Evolutionary conservation across 2,888 invertebrate species (phyloP).

Genomic region (Elaeidobius kamerunicus): DNA sequence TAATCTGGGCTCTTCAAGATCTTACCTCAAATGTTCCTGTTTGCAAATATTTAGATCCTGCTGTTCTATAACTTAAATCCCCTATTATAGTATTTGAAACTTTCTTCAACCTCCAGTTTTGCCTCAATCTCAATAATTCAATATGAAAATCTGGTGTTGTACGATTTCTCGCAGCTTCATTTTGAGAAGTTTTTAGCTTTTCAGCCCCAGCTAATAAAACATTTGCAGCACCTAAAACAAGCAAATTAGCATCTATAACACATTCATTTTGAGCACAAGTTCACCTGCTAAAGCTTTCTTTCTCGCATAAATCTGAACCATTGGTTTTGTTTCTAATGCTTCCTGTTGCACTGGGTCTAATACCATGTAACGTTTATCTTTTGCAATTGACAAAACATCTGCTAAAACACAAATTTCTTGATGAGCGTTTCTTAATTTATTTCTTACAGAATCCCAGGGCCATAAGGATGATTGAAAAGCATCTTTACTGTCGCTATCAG

Average conservation of each 20-base stretch:
- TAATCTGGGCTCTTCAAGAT: neutral
- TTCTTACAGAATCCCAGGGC: constrained; percentile 95
- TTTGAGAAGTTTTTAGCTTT: constrained; percentile 74
- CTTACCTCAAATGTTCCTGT: constrained; percentile 66
- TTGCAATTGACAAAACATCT: constrained; percentile 88
- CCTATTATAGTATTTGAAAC: constrained; percentile 94
- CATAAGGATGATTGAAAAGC: constrained; percentile 85
- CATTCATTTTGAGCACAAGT: neutral
- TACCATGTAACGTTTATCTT: constrained; percentile 92
- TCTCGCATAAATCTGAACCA: constrained; percentile 87
- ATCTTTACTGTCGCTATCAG: constrained; percentile 68
- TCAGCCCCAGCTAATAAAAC: constrained; percentile 86
- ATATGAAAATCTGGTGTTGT: constrained; percentile 89
- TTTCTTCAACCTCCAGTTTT: constrained; percentile 96
- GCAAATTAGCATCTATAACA: neutral
- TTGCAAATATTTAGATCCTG: constrained; percentile 91
- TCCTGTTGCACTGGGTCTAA: constrained; percentile 90
- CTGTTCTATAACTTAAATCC: constrained; percentile 92
- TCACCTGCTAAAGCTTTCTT: constrained; percentile 83
- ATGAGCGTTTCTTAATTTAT: constrained; percentile 80
- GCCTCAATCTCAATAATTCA: constrained; percentile 81
- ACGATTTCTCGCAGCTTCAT: constrained; percentile 74
- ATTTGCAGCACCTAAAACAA: constrained; percentile 60
- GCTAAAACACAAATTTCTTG: constrained; percentile 91
- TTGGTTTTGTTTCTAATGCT: constrained; percentile 74